Evolutionary conservation across 2,113 vertebrate genomes (phyloP).

Genomic region (Lycaon pictus): DNA sequence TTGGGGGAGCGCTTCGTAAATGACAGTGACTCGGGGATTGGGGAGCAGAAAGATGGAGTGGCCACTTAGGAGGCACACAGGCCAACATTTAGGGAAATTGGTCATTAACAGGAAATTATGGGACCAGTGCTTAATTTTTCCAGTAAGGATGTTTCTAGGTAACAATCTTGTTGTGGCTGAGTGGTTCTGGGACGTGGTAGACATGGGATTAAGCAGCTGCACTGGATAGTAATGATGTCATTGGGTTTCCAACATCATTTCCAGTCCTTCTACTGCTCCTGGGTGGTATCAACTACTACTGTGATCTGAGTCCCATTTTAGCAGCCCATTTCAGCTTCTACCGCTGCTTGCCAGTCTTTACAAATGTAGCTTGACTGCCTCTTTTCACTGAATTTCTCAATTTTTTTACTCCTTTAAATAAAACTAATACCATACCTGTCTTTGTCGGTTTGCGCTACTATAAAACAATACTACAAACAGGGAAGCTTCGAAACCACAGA

Average conservation of each 20-base stretch:
- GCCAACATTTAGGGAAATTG: conserved; percentile 60
- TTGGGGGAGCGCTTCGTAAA: background rate
- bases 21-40: background rate
- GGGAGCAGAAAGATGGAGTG: conserved; percentile 17
- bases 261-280: conserved; percentile 40
- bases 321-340: background rate
- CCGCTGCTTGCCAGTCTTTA: background rate
- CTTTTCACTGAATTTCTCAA: background rate
- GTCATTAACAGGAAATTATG: conserved; percentile 62
- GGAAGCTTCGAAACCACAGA: background rate
- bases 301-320: background rate
- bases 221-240: conserved; percentile 54
- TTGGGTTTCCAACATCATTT: conserved; percentile 59
- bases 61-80: background rate
- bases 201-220: conserved; percentile 63
- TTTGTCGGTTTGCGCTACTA: background rate
- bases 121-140: conserved; percentile 61
- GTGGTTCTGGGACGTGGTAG: conserved; percentile 65
- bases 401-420: background rate
- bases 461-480: background rate
- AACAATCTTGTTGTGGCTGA: conserved; percentile 53
- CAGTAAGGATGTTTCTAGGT: conserved; percentile 73
- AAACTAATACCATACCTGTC: background rate
- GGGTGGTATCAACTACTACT: conserved; percentile 35
- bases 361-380: background rate